Base-by-base conservation (phyloP, 2,888 invertebrate species). In the Diaphora mendica region DNA sequence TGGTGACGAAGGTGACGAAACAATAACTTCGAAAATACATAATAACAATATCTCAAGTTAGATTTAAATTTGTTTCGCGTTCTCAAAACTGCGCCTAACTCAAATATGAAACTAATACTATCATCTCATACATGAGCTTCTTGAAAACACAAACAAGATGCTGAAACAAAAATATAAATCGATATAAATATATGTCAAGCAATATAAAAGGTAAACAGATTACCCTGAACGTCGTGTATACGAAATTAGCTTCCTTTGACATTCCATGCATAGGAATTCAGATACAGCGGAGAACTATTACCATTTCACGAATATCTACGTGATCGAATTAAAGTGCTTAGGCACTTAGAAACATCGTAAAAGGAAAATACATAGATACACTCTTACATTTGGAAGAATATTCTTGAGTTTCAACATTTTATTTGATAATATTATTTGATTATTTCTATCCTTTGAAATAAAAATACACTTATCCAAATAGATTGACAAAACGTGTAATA, bases 331-430 rank as follows among this genome's bases (percentile, higher is more conserved):
- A 70, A 62, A 70, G 67, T 48, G 13, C 20, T 23, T 15, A 8
- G 13, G 20, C 2, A 30, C 7, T 48, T 71, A 8, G 33, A 4
- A 23, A n/a, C 15, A 44, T 44, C 35, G n/a, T 65, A 71, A n/a
- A 65, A 67, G 20, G 7, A 68, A 44, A 59, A 39, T 55, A 35
- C 30, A 35, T 0, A n/a, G 23, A 1, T 44, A 44, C 4, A 66
- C 67, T 82, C 86, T 84, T 82, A 88, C 87, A 70, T 83, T 83
- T 30, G 77, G 76, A 30, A 80, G 44, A 75, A 76, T 70, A 35
- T 73, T 77, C 73, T 74, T 85, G 26, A 82, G 77, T 77, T 77
- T 84, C 55, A 81, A 80, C 81, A 85, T 79, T 42, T 62, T 48
- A 76, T 71, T 62, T 42, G 30, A 20, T 20, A 42, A 20, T 44